Conservation (phyloP, 2,113 vertebrate genomes). For the Sorex fumeus region DNA sequence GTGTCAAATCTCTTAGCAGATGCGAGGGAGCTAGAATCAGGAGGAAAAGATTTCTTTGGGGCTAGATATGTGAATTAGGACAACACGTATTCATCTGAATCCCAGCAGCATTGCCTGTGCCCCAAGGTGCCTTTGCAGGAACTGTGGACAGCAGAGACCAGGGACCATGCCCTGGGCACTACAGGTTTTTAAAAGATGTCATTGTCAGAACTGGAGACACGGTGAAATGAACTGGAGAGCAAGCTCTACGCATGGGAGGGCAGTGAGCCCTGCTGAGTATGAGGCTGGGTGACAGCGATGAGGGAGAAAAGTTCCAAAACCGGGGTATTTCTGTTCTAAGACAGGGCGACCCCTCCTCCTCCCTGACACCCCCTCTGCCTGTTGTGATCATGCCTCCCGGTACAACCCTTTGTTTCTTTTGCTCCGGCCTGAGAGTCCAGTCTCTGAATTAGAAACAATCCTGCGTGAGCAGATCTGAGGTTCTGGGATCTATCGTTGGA, state of each 20-base stretch:
- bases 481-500: too few species aligned
- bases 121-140: not conserved
- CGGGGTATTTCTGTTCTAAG: not conserved
- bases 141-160: not conserved
- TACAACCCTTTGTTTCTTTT: not conserved
- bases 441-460: not conserved
- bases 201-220: too few species aligned
- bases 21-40: not conserved
- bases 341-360: too few species aligned
- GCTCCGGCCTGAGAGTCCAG: not conserved
- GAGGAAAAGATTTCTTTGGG: not conserved
- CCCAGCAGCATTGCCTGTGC: too few species aligned
- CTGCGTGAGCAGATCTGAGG: not conserved
- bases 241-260: too few species aligned
- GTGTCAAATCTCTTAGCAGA: not conserved
- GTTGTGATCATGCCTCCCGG: not conserved
- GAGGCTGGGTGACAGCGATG: not conserved
- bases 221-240: too few species aligned
- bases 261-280: not conserved
- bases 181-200: not conserved
- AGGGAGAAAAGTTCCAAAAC: not conserved
- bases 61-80: not conserved
- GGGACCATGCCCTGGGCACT: not conserved
- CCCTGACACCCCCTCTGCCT: accelerated
- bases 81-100: not conserved